phyloP scores from a whole-genome alignment of 2,797 vertebrate genomes.

The Cynodonichthys magdalenae region DNA sequence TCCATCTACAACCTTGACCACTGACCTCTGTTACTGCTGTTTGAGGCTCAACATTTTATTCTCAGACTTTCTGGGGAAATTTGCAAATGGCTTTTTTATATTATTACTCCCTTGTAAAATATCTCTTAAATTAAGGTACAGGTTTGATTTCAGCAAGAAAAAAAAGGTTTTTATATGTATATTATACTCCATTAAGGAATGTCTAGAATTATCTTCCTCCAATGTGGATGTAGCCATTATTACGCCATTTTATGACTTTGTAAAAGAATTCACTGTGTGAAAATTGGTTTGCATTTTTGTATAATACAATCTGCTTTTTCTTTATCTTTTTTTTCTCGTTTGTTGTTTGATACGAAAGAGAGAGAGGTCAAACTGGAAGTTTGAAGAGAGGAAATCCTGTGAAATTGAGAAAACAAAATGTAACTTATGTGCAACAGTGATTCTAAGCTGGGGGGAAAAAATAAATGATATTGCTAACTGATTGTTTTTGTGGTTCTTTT shows the following conservation, averaged over 20 bases:
- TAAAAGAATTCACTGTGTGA: slow-evolving; percentile 93
- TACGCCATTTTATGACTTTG: slow-evolving; percentile 90
- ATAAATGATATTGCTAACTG: slow-evolving; percentile 87
- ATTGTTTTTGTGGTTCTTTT: slow-evolving; percentile 39
- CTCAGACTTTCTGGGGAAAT: slow-evolving; percentile 81
- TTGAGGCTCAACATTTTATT: slow-evolving; percentile 81
- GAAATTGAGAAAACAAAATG: slow-evolving; percentile 84
- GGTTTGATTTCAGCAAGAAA: slow-evolving; percentile 87
- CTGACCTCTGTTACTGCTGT: slow-evolving; percentile 85
- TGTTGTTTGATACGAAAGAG: slow-evolving; percentile 81
- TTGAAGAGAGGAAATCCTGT: slow-evolving; percentile 81
- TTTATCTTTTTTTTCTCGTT: slow-evolving; percentile 80
- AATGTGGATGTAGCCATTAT: slow-evolving; percentile 91
- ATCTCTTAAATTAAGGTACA: slow-evolving; percentile 91
- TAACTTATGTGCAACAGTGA: slow-evolving; percentile 87
- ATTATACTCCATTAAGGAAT: slow-evolving; percentile 93
- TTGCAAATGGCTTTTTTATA: slow-evolving; percentile 84
- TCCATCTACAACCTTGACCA: slow-evolving; percentile 66
- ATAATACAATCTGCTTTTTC: slow-evolving; percentile 88
- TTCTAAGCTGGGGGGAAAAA: slow-evolving; percentile 84
- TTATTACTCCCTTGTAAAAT: slow-evolving; percentile 87
- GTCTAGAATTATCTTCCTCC: slow-evolving; percentile 91
- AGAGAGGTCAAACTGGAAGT: slow-evolving; percentile 85
- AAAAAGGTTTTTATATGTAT: slow-evolving; percentile 86
- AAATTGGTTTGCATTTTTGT: slow-evolving; percentile 92